phyloP scores from a whole-genome alignment of 2,797 vertebrate species.

The Amblyopsis hoosieri region DNA sequence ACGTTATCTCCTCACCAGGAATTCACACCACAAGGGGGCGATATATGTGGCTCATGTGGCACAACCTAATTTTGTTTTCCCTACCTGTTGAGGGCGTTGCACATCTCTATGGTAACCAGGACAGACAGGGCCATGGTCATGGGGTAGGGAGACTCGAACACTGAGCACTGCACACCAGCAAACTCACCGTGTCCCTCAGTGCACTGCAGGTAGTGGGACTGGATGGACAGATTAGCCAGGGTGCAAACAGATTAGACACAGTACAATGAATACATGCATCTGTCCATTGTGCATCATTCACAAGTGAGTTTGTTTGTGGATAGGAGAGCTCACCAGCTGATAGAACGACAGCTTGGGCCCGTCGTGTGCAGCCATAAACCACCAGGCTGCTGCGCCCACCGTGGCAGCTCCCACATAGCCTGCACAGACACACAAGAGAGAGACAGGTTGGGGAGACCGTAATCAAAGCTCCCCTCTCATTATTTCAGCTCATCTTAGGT shows the following conservation, averaged over 20 bases:
- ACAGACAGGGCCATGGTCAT: constrained; percentile 85
- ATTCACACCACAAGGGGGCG: no score
- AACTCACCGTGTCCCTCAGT: constrained; percentile 76
- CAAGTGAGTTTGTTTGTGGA: not conserved
- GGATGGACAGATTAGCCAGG: constrained; percentile 2
- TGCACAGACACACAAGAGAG: constrained; percentile 19
- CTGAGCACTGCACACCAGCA: constrained; percentile 80
- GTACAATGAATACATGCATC: not conserved
- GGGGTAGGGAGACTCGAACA: constrained; percentile 82
- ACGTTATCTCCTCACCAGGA: no score
- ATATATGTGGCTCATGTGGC: no score
- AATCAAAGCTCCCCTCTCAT: not conserved
- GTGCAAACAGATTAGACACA: not conserved
- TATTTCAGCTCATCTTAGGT: no score
- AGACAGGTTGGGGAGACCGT: not conserved
- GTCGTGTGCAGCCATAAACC: constrained; percentile 82
- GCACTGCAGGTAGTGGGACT: constrained; percentile 84
- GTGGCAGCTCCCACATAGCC: constrained; percentile 82
- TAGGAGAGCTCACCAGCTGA: constrained; percentile 66
- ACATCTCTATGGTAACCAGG: constrained; percentile 85
- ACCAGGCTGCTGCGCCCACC: constrained; percentile 82
- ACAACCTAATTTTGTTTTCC: not conserved
- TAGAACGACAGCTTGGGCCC: constrained; percentile 79
- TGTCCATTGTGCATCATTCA: no score
- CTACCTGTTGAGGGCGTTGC: constrained; percentile 84